These are phyloP conservation scores for Machaerirhynchus nigripectus DNA, from an alignment of 2,113 vertebrate species.

Conservation along the genomic window DNA sequence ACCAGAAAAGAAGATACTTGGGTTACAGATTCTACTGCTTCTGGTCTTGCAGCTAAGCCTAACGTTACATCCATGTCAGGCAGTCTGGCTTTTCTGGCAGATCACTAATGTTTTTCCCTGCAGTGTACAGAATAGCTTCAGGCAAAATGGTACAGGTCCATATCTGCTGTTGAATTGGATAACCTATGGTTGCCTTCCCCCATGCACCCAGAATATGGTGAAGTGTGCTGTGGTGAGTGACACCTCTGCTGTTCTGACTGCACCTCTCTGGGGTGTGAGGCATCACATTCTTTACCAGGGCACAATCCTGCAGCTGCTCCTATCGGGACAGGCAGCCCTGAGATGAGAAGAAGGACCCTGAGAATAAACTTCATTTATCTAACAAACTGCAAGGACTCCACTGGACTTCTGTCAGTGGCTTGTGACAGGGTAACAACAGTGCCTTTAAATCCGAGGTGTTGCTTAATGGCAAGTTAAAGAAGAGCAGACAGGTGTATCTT, in stretches of 20 bases:
- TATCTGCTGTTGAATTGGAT: not conserved
- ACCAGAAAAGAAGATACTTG: not conserved
- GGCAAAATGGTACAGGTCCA: not conserved
- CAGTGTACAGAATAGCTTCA: not conserved
- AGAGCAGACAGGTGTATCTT: not conserved
- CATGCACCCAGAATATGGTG: not conserved
- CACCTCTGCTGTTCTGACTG: not conserved
- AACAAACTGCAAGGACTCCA: rapidly evolving
- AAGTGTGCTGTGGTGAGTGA: not conserved
- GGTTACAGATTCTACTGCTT: not conserved
- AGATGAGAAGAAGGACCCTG: not conserved
- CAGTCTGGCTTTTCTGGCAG: not conserved
- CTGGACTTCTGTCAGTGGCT: not conserved
- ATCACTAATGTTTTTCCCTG: not conserved
- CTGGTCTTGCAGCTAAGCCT: not conserved
- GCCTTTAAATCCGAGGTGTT: not conserved
- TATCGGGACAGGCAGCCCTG: rapidly evolving
- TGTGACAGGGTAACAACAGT: not conserved
- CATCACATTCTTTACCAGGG: not conserved
- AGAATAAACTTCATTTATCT: not conserved
- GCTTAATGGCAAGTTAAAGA: not conserved
- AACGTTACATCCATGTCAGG: not conserved
- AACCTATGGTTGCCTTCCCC: not conserved
- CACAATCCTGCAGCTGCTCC: not conserved
- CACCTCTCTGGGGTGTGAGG: not conserved